Conservation (phyloP, 2,113 vertebrate species). For the Danionella cerebrum region DNA sequence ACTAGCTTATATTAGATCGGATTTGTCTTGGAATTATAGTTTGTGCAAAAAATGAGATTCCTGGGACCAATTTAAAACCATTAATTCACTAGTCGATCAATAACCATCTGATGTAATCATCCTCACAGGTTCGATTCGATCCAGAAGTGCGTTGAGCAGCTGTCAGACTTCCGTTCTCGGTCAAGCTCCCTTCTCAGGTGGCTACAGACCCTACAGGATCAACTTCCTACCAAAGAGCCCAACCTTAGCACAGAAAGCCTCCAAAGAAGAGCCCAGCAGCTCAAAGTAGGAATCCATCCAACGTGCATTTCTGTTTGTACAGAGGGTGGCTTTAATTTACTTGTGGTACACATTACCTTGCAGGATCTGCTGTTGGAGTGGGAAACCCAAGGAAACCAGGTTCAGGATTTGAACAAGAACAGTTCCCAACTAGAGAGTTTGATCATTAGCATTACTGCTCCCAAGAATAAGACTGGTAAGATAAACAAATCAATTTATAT, state of each 20-base stretch:
- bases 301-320: neutral
- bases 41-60: no score
- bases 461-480: conserved; percentile 72
- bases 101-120: neutral
- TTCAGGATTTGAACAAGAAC: conserved; percentile 77
- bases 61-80: no score
- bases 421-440: conserved; percentile 83
- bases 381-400: conserved; percentile 67
- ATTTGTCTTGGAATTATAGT: no score
- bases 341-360: neutral
- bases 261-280: conserved; percentile 74
- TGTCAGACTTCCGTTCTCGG: conserved; percentile 60
- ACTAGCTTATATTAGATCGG: no score
- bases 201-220: conserved; percentile 80
- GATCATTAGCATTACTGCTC: conserved; percentile 84
- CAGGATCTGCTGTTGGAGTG: conserved; percentile 82
- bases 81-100: neutral
- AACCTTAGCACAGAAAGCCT: conserved; percentile 73
- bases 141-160: conserved; percentile 64
- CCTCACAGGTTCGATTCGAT: conserved; percentile 53
- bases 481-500: no score
- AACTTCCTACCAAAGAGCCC: conserved; percentile 70
- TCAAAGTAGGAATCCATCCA: conserved; percentile 68
- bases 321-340: neutral
- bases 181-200: conserved; percentile 76